Evolutionary conservation across 2,888 invertebrate species (phyloP), one percentile per base, ranked within the genome.

Genomic region (Rhabditophanes sp.): DNA sequence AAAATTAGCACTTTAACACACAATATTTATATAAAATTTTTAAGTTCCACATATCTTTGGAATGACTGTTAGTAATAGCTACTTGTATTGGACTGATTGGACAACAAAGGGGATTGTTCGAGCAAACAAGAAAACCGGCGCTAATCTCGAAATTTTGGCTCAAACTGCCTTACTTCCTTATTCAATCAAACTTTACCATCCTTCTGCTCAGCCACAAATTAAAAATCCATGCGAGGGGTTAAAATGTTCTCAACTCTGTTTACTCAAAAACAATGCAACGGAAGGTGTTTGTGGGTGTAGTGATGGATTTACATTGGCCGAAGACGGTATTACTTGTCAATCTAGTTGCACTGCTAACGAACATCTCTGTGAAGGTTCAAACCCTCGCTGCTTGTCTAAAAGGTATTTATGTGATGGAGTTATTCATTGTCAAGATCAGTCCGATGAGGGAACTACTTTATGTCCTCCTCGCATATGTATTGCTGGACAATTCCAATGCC

Each of bases 71-170:
- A 88, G 93, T 65, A 90, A 88, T 59, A 85, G 88, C 56, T 77
- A 74, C 53, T 56, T 74, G 24, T 93, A 80, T 69, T 96, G 88
- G 87, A 87, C 88, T 1, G 93, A 96, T 66, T 96, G 93, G 93
- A 90, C 56, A 4, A 54, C 56, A 31, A 43, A 53, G 2, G 50
- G 44, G 14, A 49, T 49, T 17, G 26, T 49, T 16, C 35, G 56
- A 12, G 58, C 58, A 14, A 40, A 87, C 66, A 93, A 93, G 69
- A 87, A 80, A 68, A 76, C 76, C 50, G 88, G 90, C 11, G 73
- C 76, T 17, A 85, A 87, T 65, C 84, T 87, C 66, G 82, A 82
- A 0, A 84, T 90, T 1, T 82, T 88, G 0, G 85, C 84, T 0
- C 87, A 88, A 66, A 71, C 87, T 37, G 84, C 90, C 38, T 82